phyloP scores from a whole-genome alignment of 2,797 vertebrate species.

The Gymnothorax javanicus region DNA sequence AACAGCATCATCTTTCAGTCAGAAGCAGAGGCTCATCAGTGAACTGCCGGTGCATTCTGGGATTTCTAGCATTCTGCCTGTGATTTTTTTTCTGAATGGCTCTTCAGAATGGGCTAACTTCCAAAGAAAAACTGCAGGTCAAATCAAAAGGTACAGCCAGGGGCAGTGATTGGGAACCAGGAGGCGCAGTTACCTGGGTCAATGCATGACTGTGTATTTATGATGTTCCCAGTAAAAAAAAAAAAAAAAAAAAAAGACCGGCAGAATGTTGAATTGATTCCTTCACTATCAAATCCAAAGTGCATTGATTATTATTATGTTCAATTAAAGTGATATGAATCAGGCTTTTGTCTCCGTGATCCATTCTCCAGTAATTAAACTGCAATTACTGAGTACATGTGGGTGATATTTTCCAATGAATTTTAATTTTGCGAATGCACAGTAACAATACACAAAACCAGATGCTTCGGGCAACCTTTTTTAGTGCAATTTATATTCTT shows the following conservation, averaged over 20 bases:
- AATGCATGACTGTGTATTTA: background rate
- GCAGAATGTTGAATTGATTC: background rate
- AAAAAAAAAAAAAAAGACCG: background rate
- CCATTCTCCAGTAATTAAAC: background rate
- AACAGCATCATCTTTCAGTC: background rate
- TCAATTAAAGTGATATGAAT: background rate
- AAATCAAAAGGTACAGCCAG: background rate
- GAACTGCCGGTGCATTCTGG: background rate
- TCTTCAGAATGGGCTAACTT: background rate
- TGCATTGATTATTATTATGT: background rate
- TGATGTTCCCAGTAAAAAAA: background rate
- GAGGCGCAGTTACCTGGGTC: background rate
- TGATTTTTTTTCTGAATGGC: background rate
- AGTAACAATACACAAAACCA: background rate
- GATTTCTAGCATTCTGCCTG: background rate
- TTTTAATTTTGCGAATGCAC: background rate
- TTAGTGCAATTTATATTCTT: background rate
- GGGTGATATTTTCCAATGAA: background rate
- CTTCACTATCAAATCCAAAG: background rate
- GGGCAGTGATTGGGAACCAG: background rate
- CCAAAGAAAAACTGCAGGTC: background rate
- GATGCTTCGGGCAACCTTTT: background rate
- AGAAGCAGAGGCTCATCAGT: background rate
- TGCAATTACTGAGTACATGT: background rate
- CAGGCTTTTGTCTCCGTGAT: background rate